A percentile compares a stretch with the other conserved stretches of the same genome.
Evolutionary conservation across 2,113 vertebrate genomes (phyloP).

Genomic region (Vulpes lagopus): DNA sequence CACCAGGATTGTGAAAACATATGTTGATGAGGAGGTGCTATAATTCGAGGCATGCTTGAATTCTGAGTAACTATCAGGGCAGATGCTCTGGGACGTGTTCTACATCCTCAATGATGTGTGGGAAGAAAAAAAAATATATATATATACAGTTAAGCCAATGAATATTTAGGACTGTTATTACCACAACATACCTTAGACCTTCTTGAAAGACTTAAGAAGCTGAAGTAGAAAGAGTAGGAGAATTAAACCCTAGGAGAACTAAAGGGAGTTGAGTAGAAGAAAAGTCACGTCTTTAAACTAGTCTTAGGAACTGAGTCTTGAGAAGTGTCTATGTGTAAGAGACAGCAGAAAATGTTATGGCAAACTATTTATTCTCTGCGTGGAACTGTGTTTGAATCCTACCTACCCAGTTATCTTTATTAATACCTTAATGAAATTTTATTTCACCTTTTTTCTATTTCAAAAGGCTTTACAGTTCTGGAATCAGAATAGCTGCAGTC

Average conservation of each 20-base stretch:
- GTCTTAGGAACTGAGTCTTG: background rate
- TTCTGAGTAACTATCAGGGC: background rate
- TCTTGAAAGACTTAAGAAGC: background rate
- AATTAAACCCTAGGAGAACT: background rate
- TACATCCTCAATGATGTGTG: background rate
- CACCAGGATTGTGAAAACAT: background rate
- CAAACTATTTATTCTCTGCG: background rate
- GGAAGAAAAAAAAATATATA: background rate
- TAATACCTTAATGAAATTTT: background rate
- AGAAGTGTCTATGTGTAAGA: background rate
- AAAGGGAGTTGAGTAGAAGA: background rate
- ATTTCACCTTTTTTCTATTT: background rate
- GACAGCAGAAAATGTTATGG: background rate
- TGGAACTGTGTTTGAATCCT: background rate
- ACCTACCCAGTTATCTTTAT: background rate
- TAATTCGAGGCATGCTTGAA: background rate
- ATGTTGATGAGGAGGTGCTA: background rate
- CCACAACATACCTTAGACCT: rapidly evolving
- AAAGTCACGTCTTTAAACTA: background rate
- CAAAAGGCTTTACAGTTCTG: background rate
- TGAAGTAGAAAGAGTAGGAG: background rate
- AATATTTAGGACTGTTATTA: background rate
- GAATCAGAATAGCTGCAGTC: background rate
- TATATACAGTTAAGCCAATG: background rate
- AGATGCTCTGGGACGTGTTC: background rate